Evolutionary conservation across 2,888 invertebrate genomes (phyloP).

Genomic region (Drosophila flavopinicola): DNA sequence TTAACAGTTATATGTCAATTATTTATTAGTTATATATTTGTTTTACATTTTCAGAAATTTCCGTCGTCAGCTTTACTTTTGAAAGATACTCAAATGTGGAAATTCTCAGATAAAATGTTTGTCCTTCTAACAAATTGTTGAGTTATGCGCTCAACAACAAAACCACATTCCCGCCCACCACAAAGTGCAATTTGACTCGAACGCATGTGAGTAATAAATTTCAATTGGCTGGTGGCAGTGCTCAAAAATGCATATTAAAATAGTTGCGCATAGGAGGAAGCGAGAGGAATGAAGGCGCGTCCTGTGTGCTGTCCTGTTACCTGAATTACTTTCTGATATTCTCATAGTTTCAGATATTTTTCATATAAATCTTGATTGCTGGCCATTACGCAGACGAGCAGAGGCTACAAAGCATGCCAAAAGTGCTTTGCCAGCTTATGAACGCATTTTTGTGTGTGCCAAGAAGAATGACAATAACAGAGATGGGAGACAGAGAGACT

Average conservation of each 20-base stretch:
- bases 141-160: neutral
- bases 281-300: neutral
- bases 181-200: slow-evolving; percentile 20
- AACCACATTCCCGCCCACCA: neutral
- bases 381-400: slow-evolving; percentile 27
- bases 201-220: slow-evolving; percentile 33
- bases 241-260: slow-evolving; percentile 62
- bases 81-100: no score
- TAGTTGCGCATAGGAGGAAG: slow-evolving; percentile 47
- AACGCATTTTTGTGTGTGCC: slow-evolving; percentile 63
- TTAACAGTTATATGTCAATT: no score
- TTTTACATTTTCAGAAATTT: no score
- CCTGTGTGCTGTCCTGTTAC: slow-evolving; percentile 20
- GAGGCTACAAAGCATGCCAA: slow-evolving; percentile 54
- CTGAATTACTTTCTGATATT: slow-evolving; percentile 38
- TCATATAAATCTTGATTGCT: slow-evolving; percentile 68
- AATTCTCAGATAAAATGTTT: neutral
- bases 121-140: neutral
- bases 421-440: slow-evolving; percentile 54
- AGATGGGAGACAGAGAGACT: neutral
- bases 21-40: no score
- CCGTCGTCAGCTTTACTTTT: no score
- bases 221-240: slow-evolving; percentile 34
- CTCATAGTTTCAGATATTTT: slow-evolving; percentile 48
- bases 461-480: neutral